Evolutionary conservation across 64 coral and sea anemone species (phyloP), one percentile per base, ranked within the genome.

Genomic region (Astreopora myriophthalma): DNA sequence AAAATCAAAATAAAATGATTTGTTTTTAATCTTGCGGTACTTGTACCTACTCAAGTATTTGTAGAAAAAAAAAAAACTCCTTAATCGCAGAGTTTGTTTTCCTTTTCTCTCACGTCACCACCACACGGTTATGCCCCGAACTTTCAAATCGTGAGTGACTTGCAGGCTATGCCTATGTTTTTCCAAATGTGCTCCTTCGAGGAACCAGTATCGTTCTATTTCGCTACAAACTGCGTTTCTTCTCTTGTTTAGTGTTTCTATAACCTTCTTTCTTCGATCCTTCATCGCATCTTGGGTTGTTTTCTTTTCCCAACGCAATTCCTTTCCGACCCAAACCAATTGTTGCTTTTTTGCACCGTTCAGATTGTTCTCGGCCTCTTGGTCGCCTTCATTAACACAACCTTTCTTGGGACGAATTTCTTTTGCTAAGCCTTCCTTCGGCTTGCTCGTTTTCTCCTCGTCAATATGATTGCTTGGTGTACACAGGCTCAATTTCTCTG

Each of bases 131-230:
- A 76, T 28, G 1, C 74, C 74, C 49, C 74, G 42, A 28, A n/a
- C 74, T 8, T n/a, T 39, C 24, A 76, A 35, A 12, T 76, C 74
- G 22, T 28, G 23, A 26, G 74, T 76, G 10, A 49, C 74, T 14
- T 48, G 36, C 37, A 75, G 27, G 48, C 48, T 75, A 34, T 48
- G 73, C 24, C 73, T 22, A 9, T 46, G 42, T 20, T 76, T 48
- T 76, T 76, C 74, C 24, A 76, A 49, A 76, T 76, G 23, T n/a
- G 30, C 34, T 9, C 73, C 35, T 75, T 75, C 19, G 20, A 44
- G 22, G 22, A 75, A 75, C 36, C 40, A 28, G 23, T n/a, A 13
- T 78, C 40, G 75, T 78, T 78, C 75, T 5, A 78, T 78, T 51
- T 78, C 40, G 14, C 40, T 78, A 6, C 75, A 78, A 6, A 78